These are phyloP conservation scores for Acholoe squamosa DNA, from an alignment of 2,888 invertebrate species.

Conservation along the genomic window DNA sequence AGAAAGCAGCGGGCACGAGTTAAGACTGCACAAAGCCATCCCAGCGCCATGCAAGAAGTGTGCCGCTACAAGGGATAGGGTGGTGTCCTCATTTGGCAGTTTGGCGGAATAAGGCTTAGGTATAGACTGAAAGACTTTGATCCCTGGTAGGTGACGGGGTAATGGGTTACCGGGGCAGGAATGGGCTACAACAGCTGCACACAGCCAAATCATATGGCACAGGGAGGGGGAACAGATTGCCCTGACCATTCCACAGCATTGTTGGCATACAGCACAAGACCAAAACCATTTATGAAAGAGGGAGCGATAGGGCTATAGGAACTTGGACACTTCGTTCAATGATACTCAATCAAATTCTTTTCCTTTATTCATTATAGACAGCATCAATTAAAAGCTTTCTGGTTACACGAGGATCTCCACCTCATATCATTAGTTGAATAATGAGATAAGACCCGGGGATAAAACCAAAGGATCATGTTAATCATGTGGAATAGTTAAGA, in stretches of 20 bases:
- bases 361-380: too few species aligned
- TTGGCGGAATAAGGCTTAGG: not conserved
- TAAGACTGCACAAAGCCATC: slow-evolving; percentile 46
- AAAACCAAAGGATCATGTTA: too few species aligned
- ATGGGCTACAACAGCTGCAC: not conserved
- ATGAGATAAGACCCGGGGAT: too few species aligned
- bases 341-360: too few species aligned
- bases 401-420: too few species aligned
- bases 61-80: not conserved
- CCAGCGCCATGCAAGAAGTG: slow-evolving; percentile 28
- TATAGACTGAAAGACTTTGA: not conserved
- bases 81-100: not conserved
- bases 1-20: slow-evolving; percentile 48
- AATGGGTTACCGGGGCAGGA: not conserved
- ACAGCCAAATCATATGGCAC: not conserved
- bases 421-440: too few species aligned
- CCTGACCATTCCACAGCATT: slow-evolving; percentile 8
- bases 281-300: not conserved
- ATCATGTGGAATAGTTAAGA: too few species aligned
- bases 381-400: too few species aligned
- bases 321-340: not conserved
- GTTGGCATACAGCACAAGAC: not conserved
- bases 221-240: not conserved
- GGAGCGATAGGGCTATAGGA: not conserved
- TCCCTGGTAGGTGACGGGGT: not conserved